Conservation (phyloP, 2,888 invertebrate genomes). For the Drosophila paranaensis region DNA sequence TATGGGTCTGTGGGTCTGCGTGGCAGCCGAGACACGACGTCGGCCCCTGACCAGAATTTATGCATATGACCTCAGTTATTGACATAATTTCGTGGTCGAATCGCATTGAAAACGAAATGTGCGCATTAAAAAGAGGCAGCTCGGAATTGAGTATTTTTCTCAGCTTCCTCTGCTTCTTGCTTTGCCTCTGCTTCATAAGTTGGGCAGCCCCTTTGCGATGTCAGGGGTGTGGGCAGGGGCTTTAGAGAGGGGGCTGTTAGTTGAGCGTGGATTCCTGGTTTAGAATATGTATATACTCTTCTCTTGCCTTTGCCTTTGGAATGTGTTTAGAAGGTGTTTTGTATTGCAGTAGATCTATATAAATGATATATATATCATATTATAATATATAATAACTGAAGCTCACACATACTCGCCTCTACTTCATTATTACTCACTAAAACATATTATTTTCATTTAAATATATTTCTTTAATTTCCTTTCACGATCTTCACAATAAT, state of each 20-base stretch:
- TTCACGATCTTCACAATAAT: neutral
- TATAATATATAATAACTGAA: too few species aligned
- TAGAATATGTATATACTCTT: neutral
- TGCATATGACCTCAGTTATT: slow-evolving; percentile 80
- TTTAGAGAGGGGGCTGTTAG: neutral
- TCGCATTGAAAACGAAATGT: slow-evolving; percentile 72
- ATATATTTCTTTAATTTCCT: neutral
- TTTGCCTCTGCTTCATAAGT: slow-evolving; percentile 1
- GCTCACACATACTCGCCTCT: neutral
- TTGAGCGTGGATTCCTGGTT: neutral
- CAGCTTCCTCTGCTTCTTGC: neutral
- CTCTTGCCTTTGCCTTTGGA: neutral
- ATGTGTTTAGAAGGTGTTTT: too few species aligned
- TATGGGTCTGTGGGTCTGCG: slow-evolving; percentile 74
- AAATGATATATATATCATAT: too few species aligned
- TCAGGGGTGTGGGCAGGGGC: neutral
- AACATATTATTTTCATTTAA: neutral
- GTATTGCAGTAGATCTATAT: neutral
- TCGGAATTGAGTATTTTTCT: slow-evolving; percentile 9
- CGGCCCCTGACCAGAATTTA: slow-evolving; percentile 69
- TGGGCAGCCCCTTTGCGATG: slow-evolving; percentile 11
- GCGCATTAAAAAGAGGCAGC: slow-evolving; percentile 47
- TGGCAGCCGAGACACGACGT: slow-evolving; percentile 62
- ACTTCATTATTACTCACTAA: neutral
- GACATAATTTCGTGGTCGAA: slow-evolving; percentile 76